phyloP scores from a whole-genome alignment of 2,797 vertebrate genomes.

The Leptoclinus maculatus region DNA sequence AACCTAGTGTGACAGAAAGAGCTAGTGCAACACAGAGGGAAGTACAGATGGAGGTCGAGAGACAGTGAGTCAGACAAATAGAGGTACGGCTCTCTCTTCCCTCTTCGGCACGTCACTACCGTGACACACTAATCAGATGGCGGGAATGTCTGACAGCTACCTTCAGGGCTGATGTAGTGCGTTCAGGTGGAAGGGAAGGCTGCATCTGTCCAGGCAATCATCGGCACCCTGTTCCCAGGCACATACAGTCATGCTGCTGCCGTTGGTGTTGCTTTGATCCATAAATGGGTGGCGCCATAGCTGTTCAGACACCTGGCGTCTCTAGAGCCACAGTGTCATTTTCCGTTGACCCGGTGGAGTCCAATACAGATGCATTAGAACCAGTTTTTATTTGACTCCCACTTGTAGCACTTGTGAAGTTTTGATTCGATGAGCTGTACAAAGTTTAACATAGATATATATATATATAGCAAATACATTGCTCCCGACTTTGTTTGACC shows the following conservation, averaged over 20 bases:
- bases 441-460: background rate
- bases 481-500: background rate
- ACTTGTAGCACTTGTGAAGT: background rate
- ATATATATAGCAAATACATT: slow-evolving; percentile 5
- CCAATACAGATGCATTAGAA: background rate
- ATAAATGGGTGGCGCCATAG: slow-evolving; percentile 27
- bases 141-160: slow-evolving; percentile 69
- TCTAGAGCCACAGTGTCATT: slow-evolving; percentile 26
- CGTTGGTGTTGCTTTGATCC: slow-evolving; percentile 51
- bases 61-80: slow-evolving; percentile 62
- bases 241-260: slow-evolving; percentile 41
- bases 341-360: slow-evolving; percentile 34
- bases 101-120: slow-evolving; percentile 6
- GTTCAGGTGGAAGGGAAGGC: slow-evolving; percentile 74
- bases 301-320: slow-evolving; percentile 35
- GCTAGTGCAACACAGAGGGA: slow-evolving; percentile 31
- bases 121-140: slow-evolving; percentile 73
- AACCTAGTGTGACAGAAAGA: slow-evolving; percentile 40
- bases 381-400: background rate
- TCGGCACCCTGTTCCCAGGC: slow-evolving; percentile 46
- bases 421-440: background rate
- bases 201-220: slow-evolving; percentile 70
- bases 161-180: slow-evolving; percentile 77
- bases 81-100: slow-evolving; percentile 41
- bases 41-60: slow-evolving; percentile 59